Percentiles rank a stretch among this genome's conserved stretches.
phyloP scores from a whole-genome alignment of 2,888 invertebrate species.

The Eupithecia inturbata region DNA sequence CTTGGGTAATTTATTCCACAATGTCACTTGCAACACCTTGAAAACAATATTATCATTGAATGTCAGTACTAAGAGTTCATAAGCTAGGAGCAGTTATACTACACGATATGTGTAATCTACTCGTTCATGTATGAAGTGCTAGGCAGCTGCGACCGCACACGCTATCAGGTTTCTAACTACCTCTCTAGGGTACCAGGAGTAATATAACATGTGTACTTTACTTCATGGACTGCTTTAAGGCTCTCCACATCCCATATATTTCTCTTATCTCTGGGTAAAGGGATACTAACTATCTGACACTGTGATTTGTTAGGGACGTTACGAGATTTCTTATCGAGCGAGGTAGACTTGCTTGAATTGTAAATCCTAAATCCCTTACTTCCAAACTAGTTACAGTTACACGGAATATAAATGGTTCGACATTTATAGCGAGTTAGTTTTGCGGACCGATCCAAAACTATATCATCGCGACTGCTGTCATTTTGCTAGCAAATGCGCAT shows the following conservation, averaged over 20 bases:
- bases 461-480: slow-evolving; percentile 19
- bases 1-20: slow-evolving; percentile 26
- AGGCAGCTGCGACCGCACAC: slow-evolving; percentile 50
- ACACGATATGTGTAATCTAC: slow-evolving; percentile 41
- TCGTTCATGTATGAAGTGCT: slow-evolving; percentile 42
- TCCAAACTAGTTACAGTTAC: slow-evolving; percentile 6
- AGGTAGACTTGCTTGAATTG: slow-evolving; percentile 14
- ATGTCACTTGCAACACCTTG: slow-evolving; percentile 39
- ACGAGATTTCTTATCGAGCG: slow-evolving; percentile 29
- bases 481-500: slow-evolving; percentile 21
- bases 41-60: slow-evolving; percentile 48
- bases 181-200: slow-evolving; percentile 34
- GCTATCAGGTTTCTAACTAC: slow-evolving; percentile 40
- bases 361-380: slow-evolving; percentile 14
- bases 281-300: slow-evolving; percentile 23
- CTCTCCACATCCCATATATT: slow-evolving; percentile 22
- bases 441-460: slow-evolving; percentile 3
- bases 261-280: slow-evolving; percentile 24
- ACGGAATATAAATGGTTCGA: slow-evolving; percentile 1
- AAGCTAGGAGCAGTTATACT: slow-evolving; percentile 37
- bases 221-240: slow-evolving; percentile 25
- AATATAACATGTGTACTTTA: slow-evolving; percentile 25
- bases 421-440: slow-evolving; percentile 3
- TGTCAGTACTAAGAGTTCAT: slow-evolving; percentile 40
- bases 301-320: slow-evolving; percentile 26